Base-by-base conservation (phyloP, 2,113 vertebrate genomes). In the Zosterops japonicus region DNA sequence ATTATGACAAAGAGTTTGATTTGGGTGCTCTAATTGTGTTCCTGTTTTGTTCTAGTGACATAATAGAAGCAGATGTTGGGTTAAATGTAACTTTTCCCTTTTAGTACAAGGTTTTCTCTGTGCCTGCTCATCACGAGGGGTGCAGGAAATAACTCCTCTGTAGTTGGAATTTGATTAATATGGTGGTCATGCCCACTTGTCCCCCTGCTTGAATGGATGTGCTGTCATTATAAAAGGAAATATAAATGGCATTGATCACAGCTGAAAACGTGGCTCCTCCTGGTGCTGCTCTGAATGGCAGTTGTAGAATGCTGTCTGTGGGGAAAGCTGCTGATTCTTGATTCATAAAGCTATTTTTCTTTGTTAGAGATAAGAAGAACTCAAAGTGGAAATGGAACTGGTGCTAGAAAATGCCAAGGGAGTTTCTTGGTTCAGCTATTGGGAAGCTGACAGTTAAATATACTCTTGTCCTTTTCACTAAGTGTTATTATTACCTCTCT, bases 341-440 rank as follows among this genome's bases (percentile, higher is more conserved):
- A 72, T 78, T 90, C 56, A 65, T 72, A 88, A 92, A 88, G 50
- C 64, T 90, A 67, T 74, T 90, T 91, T 92, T 92, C 87, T 95
- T 91, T 86, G 53, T 89, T 95, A 78, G 82, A 93, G 60, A 69
- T 84, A 75, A 90, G 92, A 81, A 79, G 44, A 75, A 46, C 64
- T 90, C 76, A 77, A 91, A 92, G 60, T 70, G 50, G 70, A 94
- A 95, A 57, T 83, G 57, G 84, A 84, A 31, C 52, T 50, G 70
- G 41, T 81, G 69, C 72, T n/a, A 71, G 64, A 75, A 92, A 83
- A 89, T 84, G 71, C 89, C 49, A 57, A 92, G 82, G 60, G 94
- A 88, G 56, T 79, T 93, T 59, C 61, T 81, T 64, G 7, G 2
- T 92, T 85, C 63, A 80, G 64, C 78, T 83, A 7, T 60, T 88